Base-by-base conservation (phyloP, 2,113 vertebrate species). In the Pedetes capensis region DNA sequence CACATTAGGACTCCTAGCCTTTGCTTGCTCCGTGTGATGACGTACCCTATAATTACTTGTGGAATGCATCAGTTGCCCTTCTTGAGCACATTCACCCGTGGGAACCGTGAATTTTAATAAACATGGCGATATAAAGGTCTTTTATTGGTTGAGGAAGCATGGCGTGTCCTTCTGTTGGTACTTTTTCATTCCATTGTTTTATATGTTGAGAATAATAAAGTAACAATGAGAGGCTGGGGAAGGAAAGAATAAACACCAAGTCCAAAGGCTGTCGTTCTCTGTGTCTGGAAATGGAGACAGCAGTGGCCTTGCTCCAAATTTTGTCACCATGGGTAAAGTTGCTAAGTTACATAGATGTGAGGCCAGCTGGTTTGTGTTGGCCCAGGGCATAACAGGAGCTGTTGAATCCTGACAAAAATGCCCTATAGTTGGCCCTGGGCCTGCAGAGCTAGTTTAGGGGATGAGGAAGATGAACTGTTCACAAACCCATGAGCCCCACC, bases 101-200 rank as follows among this genome's bases (percentile, higher is more conserved):
- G n/a, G n/a, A n/a, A 37, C 51, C 55, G 49, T 78, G 51, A 57
- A 22, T 79, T 55, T 79, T 79, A 78, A 78, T n/a, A 53, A 57
- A 37, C 75, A 55, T 79, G 51, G 12, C 23, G 49, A 76, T n/a
- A 34, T 49, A 27, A 57, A 51, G n/a, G 22, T 22, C 47, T 37
- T 55, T n/a, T 23, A 7, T 55, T 78, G 18, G 34, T 55, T 55
- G 5, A 55, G 29, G n/a, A 55, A 78, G 51, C 51, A 55, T 55
- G 51, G 8, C 75, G 25, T 78, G 51, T 37, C 20, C 75, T 61
- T 61, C 47, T 87, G 32, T 32, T 22, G 14, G 55, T 17, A 29
- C 91, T 81, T 87, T 91, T 49, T 69, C 34, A n/a, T 49, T 84
- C 84, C 44, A 27, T 83, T 79, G 32, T 89, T 93, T 29, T 78